Evolutionary conservation across 2,113 vertebrate genomes (phyloP).

Genomic region (Tauraco erythrolophus): DNA sequence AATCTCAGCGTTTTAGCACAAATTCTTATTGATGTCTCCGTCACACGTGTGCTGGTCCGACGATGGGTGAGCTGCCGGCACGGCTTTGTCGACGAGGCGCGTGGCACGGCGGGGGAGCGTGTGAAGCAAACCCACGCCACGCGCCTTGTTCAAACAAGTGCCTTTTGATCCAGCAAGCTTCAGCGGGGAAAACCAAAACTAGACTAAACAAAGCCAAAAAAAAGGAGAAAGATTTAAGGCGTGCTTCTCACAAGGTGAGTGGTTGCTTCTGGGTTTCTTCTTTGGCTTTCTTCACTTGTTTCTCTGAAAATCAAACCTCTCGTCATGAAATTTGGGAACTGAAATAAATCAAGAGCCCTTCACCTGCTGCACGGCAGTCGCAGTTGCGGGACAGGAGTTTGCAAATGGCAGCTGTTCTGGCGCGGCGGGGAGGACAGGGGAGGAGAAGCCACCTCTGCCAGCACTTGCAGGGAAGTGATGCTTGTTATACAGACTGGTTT

Average conservation of each 20-base stretch:
- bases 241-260: neutral
- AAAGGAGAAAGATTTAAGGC: neutral
- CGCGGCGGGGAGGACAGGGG: neutral
- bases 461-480: neutral
- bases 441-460: neutral
- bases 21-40: fast-evolving
- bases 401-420: neutral
- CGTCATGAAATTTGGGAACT: neutral
- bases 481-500: neutral
- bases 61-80: neutral
- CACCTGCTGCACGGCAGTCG: fast-evolving
- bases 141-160: neutral
- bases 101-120: fast-evolving
- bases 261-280: neutral
- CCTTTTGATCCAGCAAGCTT: fast-evolving
- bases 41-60: fast-evolving
- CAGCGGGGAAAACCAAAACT: neutral
- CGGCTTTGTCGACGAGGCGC: fast-evolving
- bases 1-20: neutral
- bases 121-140: fast-evolving
- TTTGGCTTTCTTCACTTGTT: neutral
- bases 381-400: fast-evolving
- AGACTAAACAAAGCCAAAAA: neutral
- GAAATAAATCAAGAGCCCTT: neutral
- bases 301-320: neutral